These are phyloP conservation scores for Characodon lateralis DNA, from an alignment of 2,797 vertebrate species.

Conservation along the genomic window DNA sequence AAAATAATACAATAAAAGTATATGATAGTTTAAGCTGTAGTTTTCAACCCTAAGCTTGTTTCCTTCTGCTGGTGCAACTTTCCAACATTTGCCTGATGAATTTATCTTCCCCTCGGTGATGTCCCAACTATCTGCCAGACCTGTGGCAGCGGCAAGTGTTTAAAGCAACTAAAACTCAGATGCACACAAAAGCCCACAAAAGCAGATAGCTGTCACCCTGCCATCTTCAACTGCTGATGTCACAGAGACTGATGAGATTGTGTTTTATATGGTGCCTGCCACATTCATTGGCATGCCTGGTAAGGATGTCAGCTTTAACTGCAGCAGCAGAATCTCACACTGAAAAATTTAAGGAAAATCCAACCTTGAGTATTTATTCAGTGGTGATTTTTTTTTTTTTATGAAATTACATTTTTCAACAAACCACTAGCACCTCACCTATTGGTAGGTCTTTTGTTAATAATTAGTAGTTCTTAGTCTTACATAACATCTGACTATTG, in stretches of 20 bases:
- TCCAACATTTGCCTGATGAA: slow-evolving; percentile 14
- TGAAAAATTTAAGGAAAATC: too few relatives aligned
- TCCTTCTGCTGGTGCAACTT: slow-evolving; percentile 54
- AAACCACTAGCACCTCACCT: neutral
- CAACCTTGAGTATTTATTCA: neutral
- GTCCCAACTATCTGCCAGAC: slow-evolving; percentile 18
- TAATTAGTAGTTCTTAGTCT: neutral
- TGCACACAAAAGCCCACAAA: slow-evolving; percentile 7
- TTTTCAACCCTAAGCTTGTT: slow-evolving; percentile 20
- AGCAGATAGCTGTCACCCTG: slow-evolving; percentile 5
- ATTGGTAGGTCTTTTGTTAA: neutral
- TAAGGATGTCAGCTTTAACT: neutral
- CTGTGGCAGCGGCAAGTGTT: slow-evolving; percentile 40
- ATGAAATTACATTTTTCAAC: neutral
- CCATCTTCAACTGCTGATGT: neutral
- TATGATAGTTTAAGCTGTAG: slow-evolving; percentile 63
- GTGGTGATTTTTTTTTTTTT: neutral
- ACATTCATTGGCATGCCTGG: neutral
- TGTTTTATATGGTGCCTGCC: neutral
- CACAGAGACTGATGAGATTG: slow-evolving; percentile 34
- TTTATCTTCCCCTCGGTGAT: slow-evolving; percentile 18
- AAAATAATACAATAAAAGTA: slow-evolving; percentile 56
- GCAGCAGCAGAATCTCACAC: neutral
- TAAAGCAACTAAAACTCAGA: slow-evolving; percentile 36
- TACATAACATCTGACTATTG: neutral